Evolutionary conservation across 2,888 invertebrate species (phyloP).

Genomic region (Leptogaster cylindrica): DNA sequence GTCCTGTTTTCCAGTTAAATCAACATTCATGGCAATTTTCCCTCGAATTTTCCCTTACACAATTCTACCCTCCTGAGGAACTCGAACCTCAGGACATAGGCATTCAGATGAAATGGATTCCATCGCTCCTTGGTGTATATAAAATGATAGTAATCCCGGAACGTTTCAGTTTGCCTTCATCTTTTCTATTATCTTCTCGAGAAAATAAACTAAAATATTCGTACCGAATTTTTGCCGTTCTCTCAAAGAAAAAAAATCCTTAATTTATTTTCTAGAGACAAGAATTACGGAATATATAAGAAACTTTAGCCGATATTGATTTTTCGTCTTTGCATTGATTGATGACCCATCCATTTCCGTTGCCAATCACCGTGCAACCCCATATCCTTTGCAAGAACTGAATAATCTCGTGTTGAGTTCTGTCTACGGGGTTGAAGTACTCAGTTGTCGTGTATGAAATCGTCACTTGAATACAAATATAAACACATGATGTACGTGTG

Average conservation of each 20-base stretch:
- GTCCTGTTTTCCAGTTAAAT: not conserved
- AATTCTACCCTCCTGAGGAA: not conserved
- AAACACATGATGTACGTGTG: not conserved
- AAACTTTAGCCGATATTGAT: constrained; percentile 9
- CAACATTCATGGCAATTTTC: not conserved
- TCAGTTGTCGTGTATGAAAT: constrained; percentile 14
- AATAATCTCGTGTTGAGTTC: constrained; percentile 3
- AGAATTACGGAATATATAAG: not conserved
- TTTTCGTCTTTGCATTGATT: constrained; percentile 28
- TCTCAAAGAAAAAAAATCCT: constrained; percentile 14
- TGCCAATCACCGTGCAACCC: constrained; percentile 26
- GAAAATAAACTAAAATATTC: constrained; percentile 28
- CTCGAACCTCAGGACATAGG: not conserved
- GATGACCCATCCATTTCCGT: constrained; percentile 27
- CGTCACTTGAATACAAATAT: constrained; percentile 8
- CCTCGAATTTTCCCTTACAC: no score
- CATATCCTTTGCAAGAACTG: constrained; percentile 16
- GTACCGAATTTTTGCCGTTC: constrained; percentile 3
- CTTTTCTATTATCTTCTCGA: constrained; percentile 19
- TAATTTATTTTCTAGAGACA: constrained; percentile 14
- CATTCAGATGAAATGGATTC: not conserved
- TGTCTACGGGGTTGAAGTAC: constrained; percentile 1
- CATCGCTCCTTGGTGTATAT: constrained; percentile 8
- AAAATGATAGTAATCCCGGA: constrained; percentile 21
- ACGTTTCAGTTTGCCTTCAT: not conserved